A percentile compares a stretch with the other conserved stretches of the same genome.
Evolutionary conservation across 2,797 vertebrate species (phyloP).

Genomic region (Phoeniculus purpureus): DNA sequence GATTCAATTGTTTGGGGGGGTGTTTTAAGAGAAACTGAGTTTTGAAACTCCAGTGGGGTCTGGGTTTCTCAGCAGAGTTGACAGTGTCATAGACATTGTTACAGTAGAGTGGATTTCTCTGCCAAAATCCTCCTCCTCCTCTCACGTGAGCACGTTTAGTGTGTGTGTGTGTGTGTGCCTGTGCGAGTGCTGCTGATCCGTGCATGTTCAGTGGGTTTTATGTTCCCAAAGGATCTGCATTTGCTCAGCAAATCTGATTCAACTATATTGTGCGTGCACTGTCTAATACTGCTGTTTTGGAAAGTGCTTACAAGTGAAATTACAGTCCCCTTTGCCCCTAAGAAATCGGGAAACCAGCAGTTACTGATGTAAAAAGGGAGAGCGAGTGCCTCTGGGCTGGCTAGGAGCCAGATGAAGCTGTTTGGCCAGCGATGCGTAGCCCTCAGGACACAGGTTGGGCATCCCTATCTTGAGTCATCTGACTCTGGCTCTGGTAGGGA

Average conservation of each 20-base stretch:
- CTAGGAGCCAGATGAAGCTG: rapidly evolving
- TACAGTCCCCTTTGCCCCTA: rapidly evolving
- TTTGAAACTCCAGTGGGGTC: neutral
- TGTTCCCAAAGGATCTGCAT: neutral
- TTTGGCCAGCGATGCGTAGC: neutral
- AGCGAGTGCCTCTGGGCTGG: neutral
- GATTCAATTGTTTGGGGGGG: too few species aligned
- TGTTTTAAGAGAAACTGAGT: neutral
- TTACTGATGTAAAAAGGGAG: neutral
- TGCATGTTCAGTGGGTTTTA: neutral
- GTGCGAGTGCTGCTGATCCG: neutral
- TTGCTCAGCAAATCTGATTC: slow-evolving; percentile 13
- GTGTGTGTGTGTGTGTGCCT: neutral
- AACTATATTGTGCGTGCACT: rapidly evolving
- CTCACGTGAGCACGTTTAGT: neutral
- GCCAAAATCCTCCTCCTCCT: neutral
- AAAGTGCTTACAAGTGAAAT: neutral
- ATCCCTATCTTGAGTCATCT: neutral
- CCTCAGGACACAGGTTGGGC: neutral
- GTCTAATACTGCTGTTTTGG: neutral
- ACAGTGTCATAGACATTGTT: neutral
- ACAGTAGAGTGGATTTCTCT: neutral
- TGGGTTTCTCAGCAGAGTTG: neutral
- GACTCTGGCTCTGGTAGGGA: neutral
- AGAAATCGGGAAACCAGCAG: neutral